Base-by-base conservation (phyloP, 2,797 vertebrate species). In the Myotis findleyi region DNA sequence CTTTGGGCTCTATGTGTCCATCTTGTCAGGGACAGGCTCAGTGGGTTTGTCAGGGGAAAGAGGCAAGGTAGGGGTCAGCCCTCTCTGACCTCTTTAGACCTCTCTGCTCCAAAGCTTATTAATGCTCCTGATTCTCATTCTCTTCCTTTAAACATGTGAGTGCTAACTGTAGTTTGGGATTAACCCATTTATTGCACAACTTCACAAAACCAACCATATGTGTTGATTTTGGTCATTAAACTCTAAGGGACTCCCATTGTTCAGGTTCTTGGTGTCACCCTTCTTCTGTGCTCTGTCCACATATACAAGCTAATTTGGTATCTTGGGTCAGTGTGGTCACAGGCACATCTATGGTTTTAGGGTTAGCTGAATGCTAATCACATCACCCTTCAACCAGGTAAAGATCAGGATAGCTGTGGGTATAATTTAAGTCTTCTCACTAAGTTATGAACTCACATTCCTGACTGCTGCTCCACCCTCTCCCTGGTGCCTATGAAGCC, bases 41-140 rank as follows among this genome's bases (percentile, higher is more conserved):
- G 66, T 76, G 91, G 84, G 59, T 38, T 92, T 96, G 87, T 91
- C 55, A 41, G 69, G 68, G 44, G 27, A 86, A 17, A 59, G 5
- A 36, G 59, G 36, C 6, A 12, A 47, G 8, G 2, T 47, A 9
- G 25, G 2, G 3, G 14, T 66, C 2, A 0, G 36, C 18, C 14
- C 14, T 69, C 1, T 12, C 20, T 18, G 27, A 89, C 62, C 20
- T 55, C 25, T 79, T 36, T 62, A 49, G 21, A 47, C 9, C 10
- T 68, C 7, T 80, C 13, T 41, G 36, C 16, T 77, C 21, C 30
- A 27, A 55, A 73, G 27, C 66, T 92, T 84, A 49, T 82, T 87
- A 89, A 41, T 30, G 6, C 62, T 38, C 49, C 36, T 4, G 1
- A 71, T 44, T 55, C 66, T 89, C 59, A 44, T 41, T 72, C 25